Evolutionary conservation across 2,797 vertebrate genomes (phyloP).

Genomic region (Melanotaenia trifasciata): DNA sequence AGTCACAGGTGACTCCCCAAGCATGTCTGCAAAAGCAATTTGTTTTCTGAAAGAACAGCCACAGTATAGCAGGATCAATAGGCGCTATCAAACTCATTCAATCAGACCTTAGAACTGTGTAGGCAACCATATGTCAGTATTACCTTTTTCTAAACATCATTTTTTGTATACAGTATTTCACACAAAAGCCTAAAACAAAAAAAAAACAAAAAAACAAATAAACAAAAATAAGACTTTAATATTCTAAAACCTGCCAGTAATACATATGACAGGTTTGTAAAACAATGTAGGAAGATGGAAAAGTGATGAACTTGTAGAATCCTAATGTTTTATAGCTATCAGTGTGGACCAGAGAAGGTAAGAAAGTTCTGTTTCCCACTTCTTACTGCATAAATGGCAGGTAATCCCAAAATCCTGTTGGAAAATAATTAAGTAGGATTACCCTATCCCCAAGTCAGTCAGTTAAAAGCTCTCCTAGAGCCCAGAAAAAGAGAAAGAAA

Average conservation of each 20-base stretch:
- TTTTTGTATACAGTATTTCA: background rate
- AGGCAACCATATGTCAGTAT: slow-evolving; percentile 50
- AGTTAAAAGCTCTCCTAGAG: background rate
- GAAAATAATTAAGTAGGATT: background rate
- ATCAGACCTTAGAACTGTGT: slow-evolving; percentile 66
- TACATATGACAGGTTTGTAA: background rate
- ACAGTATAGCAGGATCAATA: slow-evolving; percentile 72
- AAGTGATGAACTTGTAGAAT: background rate
- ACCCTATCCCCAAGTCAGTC: background rate
- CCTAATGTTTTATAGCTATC: background rate
- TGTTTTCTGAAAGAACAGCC: slow-evolving; percentile 74
- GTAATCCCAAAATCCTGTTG: background rate
- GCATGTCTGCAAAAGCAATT: slow-evolving; percentile 70
- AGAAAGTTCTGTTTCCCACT: background rate
- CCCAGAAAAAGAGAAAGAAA: background rate
- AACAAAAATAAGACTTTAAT: background rate
- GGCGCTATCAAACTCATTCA: slow-evolving; percentile 69
- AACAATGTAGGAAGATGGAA: no score
- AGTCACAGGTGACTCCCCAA: slow-evolving; percentile 45
- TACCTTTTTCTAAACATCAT: slow-evolving; percentile 49
- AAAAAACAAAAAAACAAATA: background rate
- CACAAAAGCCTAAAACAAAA: background rate
- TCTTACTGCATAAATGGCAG: background rate
- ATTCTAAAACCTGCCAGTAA: background rate
- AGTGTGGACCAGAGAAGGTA: background rate